Percentiles rank a stretch among this genome's conserved stretches.
phyloP scores from a whole-genome alignment of 2,888 invertebrate species.

The Argyra leucocephala region DNA sequence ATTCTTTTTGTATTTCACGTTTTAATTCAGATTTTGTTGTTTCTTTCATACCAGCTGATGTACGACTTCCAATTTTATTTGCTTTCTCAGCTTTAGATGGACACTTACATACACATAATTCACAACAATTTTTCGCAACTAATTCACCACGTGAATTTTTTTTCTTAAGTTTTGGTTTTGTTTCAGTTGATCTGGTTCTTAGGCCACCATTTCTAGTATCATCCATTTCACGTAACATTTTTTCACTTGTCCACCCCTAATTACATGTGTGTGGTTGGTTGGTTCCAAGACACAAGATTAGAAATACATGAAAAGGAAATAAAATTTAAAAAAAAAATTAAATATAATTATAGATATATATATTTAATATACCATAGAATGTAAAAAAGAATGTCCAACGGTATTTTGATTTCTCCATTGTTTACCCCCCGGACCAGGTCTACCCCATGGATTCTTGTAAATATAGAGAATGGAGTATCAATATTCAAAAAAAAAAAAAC shows the following conservation, averaged over 20 bases:
- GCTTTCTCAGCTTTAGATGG: constrained; percentile 24
- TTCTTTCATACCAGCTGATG: constrained; percentile 25
- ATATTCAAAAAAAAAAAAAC: constrained; percentile 18
- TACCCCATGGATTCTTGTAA: constrained; percentile 38
- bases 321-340: constrained; percentile 11
- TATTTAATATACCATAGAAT: constrained; percentile 56
- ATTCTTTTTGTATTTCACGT: constrained; percentile 22
- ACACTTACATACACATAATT: constrained; percentile 38
- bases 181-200: constrained; percentile 36
- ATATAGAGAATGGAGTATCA: constrained; percentile 24
- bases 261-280: background rate
- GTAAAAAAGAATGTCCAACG: constrained; percentile 63
- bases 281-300: background rate
- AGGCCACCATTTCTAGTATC: constrained; percentile 40
- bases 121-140: constrained; percentile 34
- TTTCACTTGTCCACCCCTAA: constrained; percentile 44
- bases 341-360: constrained; percentile 13
- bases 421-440: constrained; percentile 51
- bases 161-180: constrained; percentile 33
- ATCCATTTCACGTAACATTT: constrained; percentile 40
- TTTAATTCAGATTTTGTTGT: constrained; percentile 32
- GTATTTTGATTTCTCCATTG: constrained; percentile 65
- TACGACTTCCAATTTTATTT: constrained; percentile 21
- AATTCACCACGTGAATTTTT: constrained; percentile 15
- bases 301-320: background rate